phyloP scores from a whole-genome alignment of 2,888 invertebrate species.

The Lampropteryx suffumata region DNA sequence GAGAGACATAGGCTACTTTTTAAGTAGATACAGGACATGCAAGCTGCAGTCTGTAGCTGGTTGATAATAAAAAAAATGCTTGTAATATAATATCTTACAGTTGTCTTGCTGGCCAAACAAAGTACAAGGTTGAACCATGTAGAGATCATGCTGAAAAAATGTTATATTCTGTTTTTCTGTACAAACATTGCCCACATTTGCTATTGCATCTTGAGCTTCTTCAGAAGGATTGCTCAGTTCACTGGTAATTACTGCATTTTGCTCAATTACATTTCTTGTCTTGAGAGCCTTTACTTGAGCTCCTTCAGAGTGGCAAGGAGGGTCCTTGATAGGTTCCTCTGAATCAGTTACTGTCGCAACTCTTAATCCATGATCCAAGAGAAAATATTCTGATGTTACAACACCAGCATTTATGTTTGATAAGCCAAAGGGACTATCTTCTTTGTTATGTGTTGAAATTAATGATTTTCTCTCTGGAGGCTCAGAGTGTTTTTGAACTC shows the following conservation, averaged over 20 bases:
- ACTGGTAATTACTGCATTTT: slow-evolving; percentile 1
- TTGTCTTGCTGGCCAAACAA: slow-evolving; percentile 15
- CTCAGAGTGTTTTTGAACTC: slow-evolving; percentile 29
- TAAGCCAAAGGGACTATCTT: background rate
- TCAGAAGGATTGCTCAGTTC: background rate
- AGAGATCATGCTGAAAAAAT: slow-evolving; percentile 4
- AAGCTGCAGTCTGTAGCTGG: too few relatives aligned
- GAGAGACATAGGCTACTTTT: too few relatives aligned
- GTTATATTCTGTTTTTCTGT: slow-evolving; percentile 1
- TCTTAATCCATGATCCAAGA: background rate
- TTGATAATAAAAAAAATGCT: background rate
- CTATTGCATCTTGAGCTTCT: background rate
- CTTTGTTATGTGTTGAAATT: background rate
- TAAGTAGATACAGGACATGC: too few relatives aligned
- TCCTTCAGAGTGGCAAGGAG: background rate
- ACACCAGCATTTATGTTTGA: background rate
- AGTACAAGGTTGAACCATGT: slow-evolving; percentile 1
- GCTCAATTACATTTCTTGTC: background rate
- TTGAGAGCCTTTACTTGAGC: background rate
- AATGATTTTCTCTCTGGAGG: slow-evolving; percentile 29
- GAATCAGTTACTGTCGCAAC: background rate
- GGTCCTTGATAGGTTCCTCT: too few relatives aligned
- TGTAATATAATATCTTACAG: slow-evolving; percentile 4
- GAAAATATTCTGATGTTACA: background rate
- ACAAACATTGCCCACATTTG: background rate